phyloP scores from a whole-genome alignment of 2,113 vertebrate genomes.

The Erythrolamprus reginae region DNA sequence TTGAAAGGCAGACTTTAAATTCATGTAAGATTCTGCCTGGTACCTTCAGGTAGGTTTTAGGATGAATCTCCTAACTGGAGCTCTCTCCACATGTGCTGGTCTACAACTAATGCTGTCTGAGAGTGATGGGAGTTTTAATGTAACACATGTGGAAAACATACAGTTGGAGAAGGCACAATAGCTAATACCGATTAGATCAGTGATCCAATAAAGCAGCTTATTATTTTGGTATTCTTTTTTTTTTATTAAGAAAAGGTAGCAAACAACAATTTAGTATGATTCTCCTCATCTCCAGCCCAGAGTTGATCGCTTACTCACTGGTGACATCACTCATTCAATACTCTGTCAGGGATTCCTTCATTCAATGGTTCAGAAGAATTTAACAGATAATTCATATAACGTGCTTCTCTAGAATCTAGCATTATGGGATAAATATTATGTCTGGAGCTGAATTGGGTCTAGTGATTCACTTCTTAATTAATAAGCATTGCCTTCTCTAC shows the following conservation, averaged over 20 bases:
- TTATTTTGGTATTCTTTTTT: background rate
- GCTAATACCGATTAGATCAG: background rate
- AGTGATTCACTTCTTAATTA: background rate
- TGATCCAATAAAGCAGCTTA: background rate
- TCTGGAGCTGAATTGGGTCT: background rate
- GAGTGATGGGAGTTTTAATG: background rate
- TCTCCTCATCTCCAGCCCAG: background rate
- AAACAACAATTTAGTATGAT: background rate
- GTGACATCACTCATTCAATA: background rate
- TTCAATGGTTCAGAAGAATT: background rate
- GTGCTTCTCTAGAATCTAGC: background rate
- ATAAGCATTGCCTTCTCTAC: background rate
- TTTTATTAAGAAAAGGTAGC: background rate
- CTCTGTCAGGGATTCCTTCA: too few species aligned
- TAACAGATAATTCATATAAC: background rate
- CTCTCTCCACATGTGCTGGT: background rate
- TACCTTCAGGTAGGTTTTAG: background rate
- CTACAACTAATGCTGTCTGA: background rate
- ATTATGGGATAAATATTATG: background rate
- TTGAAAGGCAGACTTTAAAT: background rate
- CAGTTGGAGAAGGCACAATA: background rate
- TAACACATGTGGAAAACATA: background rate
- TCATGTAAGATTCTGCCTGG: background rate
- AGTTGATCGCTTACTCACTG: background rate
- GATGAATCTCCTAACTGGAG: background rate